phyloP scores from a whole-genome alignment of 1,140 invertebrate genomes.

The Drosophila navojoa region DNA sequence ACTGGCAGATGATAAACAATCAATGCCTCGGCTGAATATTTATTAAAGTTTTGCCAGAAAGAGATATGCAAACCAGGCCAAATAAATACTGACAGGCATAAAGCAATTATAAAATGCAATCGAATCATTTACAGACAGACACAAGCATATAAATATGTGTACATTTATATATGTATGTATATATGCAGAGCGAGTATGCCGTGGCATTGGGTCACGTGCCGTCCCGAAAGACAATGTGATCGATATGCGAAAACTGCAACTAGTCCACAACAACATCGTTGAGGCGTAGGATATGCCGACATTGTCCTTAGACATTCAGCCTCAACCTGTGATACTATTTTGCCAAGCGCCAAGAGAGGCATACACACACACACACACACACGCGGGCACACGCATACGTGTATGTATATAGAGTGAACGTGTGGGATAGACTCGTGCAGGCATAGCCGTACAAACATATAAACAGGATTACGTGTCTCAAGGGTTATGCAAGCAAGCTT shows the following conservation, averaged over 20 bases:
- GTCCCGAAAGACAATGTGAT: conserved; percentile 64
- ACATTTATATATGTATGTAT: background rate
- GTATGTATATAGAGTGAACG: background rate
- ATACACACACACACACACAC: conserved; percentile 31
- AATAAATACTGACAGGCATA: conserved; percentile 63
- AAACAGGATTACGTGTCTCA: conserved; percentile 72
- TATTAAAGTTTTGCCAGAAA: conserved; percentile 62
- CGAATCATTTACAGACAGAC: conserved; percentile 49
- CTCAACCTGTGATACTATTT: conserved; percentile 62
- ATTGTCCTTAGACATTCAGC: conserved; percentile 67
- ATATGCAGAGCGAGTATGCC: background rate
- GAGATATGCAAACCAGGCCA: conserved; percentile 56
- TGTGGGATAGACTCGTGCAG: conserved; percentile 14
- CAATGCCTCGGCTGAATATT: conserved; percentile 59
- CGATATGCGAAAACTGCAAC: conserved; percentile 68
- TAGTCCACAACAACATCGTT: conserved; percentile 31
- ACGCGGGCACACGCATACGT: conserved; percentile 1
- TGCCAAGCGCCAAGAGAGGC: conserved; percentile 59
- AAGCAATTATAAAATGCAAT: conserved; percentile 66
- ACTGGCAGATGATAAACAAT: conserved; percentile 31
- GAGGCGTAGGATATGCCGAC: conserved; percentile 56
- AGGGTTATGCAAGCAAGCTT: conserved; percentile 74
- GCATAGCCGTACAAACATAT: conserved; percentile 32
- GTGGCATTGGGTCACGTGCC: conserved; percentile 53
- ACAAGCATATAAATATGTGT: background rate